Base-by-base conservation (phyloP, 2,888 invertebrate genomes). In the Urechis unicinctus region DNA sequence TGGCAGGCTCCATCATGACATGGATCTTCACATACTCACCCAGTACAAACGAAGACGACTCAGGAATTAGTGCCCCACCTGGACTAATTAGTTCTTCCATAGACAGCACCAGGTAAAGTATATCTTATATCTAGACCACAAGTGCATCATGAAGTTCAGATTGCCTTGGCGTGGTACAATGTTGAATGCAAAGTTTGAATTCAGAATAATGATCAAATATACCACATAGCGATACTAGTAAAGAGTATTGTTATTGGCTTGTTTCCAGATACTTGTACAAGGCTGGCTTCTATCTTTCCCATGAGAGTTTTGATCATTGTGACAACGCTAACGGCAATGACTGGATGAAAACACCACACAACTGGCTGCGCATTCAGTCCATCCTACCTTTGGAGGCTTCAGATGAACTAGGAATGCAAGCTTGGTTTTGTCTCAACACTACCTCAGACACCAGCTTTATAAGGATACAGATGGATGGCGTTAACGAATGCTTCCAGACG, bases 21-120 rank as follows among this genome's bases (percentile, higher is more conserved):
- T 72, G 69, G 56, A 47, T 69, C 43, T 67, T 70, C 51, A 70
- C 70, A 1, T 68, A 70, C 47, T 66, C 67, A 9, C 17, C 36
- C 9, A 17, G 36, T 13, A 36, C 9, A 13, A 17, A 17, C 17
- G 36, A 36, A 36, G 36, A 36, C 17, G 9, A 9, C 9, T 36
- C 36, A 9, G 36, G 36, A 17, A 36, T 36, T 36, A 36, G 17
- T 13, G 9, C 17, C 9, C 36, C 36, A 36, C 17, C 36, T 17
- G 17, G n/a, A n/a, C n/a, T n/a, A n/a, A n/a, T n/a, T n/a, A n/a
- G n/a, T n/a, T n/a, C n/a, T n/a, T n/a, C n/a, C n/a, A n/a, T n/a
- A n/a, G n/a, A n/a, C n/a, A n/a, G n/a, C n/a, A n/a, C n/a, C n/a
- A n/a, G n/a, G n/a, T n/a, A n/a, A n/a, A n/a, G n/a, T n/a, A n/a